Percentiles rank a stretch among this genome's conserved stretches.
Conservation (phyloP, 2,113 vertebrate genomes). For the Prochilodus magdalenae region DNA sequence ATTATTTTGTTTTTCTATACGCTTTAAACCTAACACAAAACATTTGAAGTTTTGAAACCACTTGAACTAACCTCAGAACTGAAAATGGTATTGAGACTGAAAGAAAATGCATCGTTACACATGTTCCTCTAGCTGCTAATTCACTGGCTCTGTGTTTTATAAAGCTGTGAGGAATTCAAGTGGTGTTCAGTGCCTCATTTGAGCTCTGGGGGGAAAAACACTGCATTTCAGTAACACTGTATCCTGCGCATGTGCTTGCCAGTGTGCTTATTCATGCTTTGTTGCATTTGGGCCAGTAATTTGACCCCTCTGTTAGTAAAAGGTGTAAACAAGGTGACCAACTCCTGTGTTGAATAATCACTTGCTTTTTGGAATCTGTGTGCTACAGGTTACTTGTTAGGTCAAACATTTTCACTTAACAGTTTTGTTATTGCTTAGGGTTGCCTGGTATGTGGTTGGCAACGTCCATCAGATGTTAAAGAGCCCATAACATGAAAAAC, state of each 20-base stretch:
- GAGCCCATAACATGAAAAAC: too few relatives aligned
- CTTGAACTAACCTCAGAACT: too few relatives aligned
- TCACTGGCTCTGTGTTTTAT: background rate
- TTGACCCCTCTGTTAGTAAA: slow-evolving; percentile 24
- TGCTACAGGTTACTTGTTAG: background rate
- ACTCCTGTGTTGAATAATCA: slow-evolving; percentile 7
- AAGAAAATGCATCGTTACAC: too few relatives aligned
- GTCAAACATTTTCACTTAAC: too few relatives aligned
- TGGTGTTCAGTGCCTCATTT: background rate
- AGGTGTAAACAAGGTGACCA: slow-evolving; percentile 23
- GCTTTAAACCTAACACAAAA: too few relatives aligned
- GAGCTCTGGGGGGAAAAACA: background rate
- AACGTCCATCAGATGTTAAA: too few relatives aligned
- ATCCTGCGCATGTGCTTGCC: background rate
- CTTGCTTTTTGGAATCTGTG: slow-evolving; percentile 7
- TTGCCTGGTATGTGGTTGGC: too few relatives aligned
- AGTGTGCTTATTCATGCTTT: slow-evolving; percentile 32
- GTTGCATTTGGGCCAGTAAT: slow-evolving; percentile 32
- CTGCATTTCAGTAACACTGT: background rate
- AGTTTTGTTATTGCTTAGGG: too few relatives aligned
- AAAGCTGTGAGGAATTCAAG: background rate
- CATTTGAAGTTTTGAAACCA: too few relatives aligned
- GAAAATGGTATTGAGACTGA: too few relatives aligned
- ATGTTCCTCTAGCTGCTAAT: too few relatives aligned
- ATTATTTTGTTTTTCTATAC: too few relatives aligned